phyloP scores from a whole-genome alignment of 2,888 invertebrate genomes.

The Oligia fasciuncula region DNA sequence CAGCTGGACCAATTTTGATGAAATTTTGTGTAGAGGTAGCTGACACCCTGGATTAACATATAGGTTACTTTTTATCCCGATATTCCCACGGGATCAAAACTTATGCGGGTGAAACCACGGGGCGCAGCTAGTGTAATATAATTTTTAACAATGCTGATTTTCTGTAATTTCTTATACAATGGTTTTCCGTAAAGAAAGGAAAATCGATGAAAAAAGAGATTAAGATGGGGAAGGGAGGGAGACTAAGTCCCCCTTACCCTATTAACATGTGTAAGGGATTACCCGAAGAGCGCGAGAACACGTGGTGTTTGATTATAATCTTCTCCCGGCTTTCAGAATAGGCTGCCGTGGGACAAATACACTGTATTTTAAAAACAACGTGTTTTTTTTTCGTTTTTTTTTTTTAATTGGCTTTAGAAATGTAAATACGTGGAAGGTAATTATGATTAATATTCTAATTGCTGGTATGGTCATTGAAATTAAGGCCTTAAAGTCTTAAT shows the following conservation, averaged over 20 bases:
- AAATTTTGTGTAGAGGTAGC: no score
- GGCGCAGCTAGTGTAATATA: no score
- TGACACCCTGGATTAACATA: no score
- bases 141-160: neutral
- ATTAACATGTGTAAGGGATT: constrained; percentile 46
- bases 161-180: neutral
- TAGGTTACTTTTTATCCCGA: no score
- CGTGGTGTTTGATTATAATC: constrained; percentile 4
- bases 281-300: constrained; percentile 9
- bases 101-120: no score
- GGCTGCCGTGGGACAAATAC: neutral
- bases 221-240: neutral
- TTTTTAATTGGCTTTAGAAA: no score
- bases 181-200: constrained; percentile 1
- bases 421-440: no score
- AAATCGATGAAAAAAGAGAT: constrained; percentile 9
- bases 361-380: neutral
- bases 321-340: constrained; percentile 5
- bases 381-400: no score
- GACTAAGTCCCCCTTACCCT: constrained; percentile 14
- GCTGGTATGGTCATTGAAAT: neutral
- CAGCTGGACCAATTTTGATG: no score
- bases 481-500: no score
- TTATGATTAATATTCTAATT: neutral
- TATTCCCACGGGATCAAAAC: no score